phyloP scores from a whole-genome alignment of 64 coral and sea anemone species.

The Actinia tenebrosa region DNA sequence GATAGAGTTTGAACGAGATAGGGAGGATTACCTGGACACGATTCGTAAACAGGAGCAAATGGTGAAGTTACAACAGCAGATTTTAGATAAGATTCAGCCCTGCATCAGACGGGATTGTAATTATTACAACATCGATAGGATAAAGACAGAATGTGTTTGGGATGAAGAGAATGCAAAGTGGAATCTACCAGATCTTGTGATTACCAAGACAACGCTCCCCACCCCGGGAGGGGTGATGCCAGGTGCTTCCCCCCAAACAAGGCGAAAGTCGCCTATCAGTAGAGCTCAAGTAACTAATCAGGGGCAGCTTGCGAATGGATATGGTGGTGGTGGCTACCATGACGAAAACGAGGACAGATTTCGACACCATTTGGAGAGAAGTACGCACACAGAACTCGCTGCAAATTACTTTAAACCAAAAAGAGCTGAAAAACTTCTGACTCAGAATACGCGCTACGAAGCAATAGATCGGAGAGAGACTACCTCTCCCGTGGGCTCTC shows the following conservation, averaged over 20 bases:
- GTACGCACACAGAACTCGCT: constrained; percentile 57
- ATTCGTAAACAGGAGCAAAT: constrained; percentile 88
- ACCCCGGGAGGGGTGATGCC: constrained; percentile 82
- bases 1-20: constrained; percentile 80
- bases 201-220: constrained; percentile 79
- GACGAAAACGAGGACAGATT: constrained; percentile 81
- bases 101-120: constrained; percentile 97
- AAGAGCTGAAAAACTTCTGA: constrained; percentile 74
- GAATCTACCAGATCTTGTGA: constrained; percentile 70
- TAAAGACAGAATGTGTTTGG: constrained; percentile 70
- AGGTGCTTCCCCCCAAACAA: not conserved
- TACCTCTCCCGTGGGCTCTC: constrained; percentile 27
- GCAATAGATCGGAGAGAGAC: constrained; percentile 33
- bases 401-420: constrained; percentile 91
- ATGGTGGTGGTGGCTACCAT: constrained; percentile 24
- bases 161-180: constrained; percentile 72
- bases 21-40: constrained; percentile 78
- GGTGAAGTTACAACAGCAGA: constrained; percentile 79
- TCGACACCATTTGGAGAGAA: constrained; percentile 67
- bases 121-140: constrained; percentile 87
- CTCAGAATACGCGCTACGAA: constrained; percentile 56
- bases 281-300: constrained; percentile 72
- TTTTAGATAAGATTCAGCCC: constrained; percentile 90
- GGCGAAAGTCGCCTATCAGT: constrained; percentile 41
- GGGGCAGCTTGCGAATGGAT: constrained; percentile 72